Conservation (phyloP, 1,140 invertebrate species). For the Cotesia chilonis region DNA sequence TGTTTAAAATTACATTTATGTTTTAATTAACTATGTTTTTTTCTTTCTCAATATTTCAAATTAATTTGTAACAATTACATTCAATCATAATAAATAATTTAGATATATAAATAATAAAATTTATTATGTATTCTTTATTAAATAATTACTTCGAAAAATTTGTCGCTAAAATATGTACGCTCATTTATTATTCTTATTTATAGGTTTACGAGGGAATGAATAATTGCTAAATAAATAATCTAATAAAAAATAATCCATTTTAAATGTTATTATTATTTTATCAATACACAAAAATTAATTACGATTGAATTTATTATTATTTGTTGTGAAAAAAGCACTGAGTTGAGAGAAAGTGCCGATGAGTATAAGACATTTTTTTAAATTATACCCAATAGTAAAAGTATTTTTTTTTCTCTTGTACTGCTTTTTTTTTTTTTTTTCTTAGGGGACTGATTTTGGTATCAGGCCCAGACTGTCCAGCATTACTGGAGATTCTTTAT, state of each 20-base stretch:
- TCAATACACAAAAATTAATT: too few species aligned
- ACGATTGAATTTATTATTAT: too few species aligned
- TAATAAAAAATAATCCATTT: slow-evolving; percentile 33
- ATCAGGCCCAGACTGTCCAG: slow-evolving; percentile 62
- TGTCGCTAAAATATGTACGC: slow-evolving; percentile 45
- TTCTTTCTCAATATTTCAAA: background rate
- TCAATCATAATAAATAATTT: slow-evolving; percentile 33
- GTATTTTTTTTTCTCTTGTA: background rate
- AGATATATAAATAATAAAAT: background rate
- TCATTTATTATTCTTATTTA: slow-evolving; percentile 44
- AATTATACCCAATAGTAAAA: background rate
- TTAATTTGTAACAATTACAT: too few species aligned
- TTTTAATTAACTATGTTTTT: background rate
- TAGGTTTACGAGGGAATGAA: slow-evolving; percentile 42
- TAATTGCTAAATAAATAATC: slow-evolving; percentile 55
- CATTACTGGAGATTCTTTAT: slow-evolving; percentile 58
- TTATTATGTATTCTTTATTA: background rate
- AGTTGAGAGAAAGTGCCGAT: too few species aligned
- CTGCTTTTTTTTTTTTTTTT: background rate
- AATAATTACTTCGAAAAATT: background rate
- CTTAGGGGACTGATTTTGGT: slow-evolving; percentile 50
- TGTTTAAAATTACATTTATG: background rate
- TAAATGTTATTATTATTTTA: background rate
- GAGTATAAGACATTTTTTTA: too few species aligned
- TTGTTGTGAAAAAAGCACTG: too few species aligned